Evolutionary conservation across 2,113 vertebrate species (phyloP), one percentile per base, ranked within the genome.

Genomic region (Chionodraco myersi): DNA sequence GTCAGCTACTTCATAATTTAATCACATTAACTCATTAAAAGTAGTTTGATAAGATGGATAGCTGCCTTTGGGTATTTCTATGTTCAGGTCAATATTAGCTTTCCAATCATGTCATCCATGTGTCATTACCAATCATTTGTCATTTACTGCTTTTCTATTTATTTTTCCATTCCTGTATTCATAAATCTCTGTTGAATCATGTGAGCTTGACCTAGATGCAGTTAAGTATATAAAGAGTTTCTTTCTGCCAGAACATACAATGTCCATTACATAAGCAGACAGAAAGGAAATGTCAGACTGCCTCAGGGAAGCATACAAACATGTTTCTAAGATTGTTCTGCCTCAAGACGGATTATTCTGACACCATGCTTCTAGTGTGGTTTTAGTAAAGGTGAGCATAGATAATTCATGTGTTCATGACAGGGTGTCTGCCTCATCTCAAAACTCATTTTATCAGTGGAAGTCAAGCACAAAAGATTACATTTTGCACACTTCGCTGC

Each of bases 321-420:
- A 49, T 47, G 41, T 74, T 75, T 72, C 26, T 18, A 26, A 56
- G 47, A 26, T 63, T 59, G 36, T n/a, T 26, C 61, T 26, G 66
- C 30, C 62, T n/a, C 13, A 5, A 9, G 41, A 68, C 23, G 18
- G 12, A 47, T 69, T 57, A 34, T 16, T 52, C 53, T 63, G 12
- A 80, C 34, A 60, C 23, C 23, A 16, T 51, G 44, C 26, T 56
- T 73, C 18, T 53, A 36, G 48, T 36, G 49, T 41, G 74, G 41
- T 36, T 49, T 21, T 49, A 70, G 48, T 71, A 18, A 65, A 81
- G 71, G 75, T 76, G 68, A 60, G 65, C 47, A 75, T 82, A 6
- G 30, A 82, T 82, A 67, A 89, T 87, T 53, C 3, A 84, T 85
- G 57, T 56, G 52, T 36, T 65, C 41, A 67, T 54, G 66, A 53